Evolutionary conservation across 2,113 vertebrate species (phyloP), one percentile per base, ranked within the genome.

Genomic region (Maylandia zebra): DNA sequence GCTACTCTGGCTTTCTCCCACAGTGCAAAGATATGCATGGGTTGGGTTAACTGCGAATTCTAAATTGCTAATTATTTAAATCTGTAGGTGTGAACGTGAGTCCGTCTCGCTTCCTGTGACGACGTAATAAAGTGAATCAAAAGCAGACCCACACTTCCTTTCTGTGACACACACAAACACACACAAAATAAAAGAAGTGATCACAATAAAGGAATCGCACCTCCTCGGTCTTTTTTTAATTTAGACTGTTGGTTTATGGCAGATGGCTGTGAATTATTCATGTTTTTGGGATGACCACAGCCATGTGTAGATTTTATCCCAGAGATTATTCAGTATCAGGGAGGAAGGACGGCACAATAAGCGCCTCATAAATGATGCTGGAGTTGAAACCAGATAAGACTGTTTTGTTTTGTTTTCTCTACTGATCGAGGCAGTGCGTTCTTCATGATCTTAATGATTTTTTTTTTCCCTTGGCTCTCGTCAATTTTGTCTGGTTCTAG

Each of bases 261-360:
- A 96, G 95, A 95, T 96, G 95, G 95, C 88, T 93, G 82, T 96
- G 94, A 96, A 96, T 96, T 94, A 96, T 96, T 96, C 94, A 96
- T 94, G 92, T 92, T 93, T 95, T 91, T 87, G 74, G 90, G 92
- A 88, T 82, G 86, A 81, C 83, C 89, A 89, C 57, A 66, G 92
- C 92, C 86, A 83, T 90, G 89, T 90, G 90, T 90, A 69, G 89
- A 87, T 94, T 89, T 95, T 92, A 93, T 96, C 91, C 85, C 66
- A 57, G 82, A 90, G 87, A 93, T 93, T 90, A 86, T 92, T 93
- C 86, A 79, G 90, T 92, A 90, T 89, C 76, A 74, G 53, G 78
- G 89, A 84, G 61, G 79, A 76, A 82, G 74, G 59, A 85, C 78
- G 11, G 36, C 88, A 57, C 82, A 85, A 36, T 89, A 82, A 86